These are phyloP conservation scores for Columbina picui DNA, from an alignment of 2,113 vertebrate genomes.

Conservation along the genomic window DNA sequence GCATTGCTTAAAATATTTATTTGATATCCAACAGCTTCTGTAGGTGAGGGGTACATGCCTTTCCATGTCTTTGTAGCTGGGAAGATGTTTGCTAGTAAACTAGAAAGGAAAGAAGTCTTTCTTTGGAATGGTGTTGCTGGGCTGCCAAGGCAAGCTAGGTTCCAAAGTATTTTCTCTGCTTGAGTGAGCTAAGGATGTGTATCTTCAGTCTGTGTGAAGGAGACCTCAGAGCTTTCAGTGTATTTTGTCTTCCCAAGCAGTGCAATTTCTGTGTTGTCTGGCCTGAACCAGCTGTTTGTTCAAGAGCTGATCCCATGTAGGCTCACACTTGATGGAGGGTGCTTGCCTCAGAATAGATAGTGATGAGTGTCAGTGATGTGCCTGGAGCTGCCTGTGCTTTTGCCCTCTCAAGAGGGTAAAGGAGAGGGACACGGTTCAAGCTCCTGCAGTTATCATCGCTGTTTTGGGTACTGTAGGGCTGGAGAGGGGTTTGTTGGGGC, in stretches of 20 bases:
- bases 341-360: conserved; percentile 22
- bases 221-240: neutral
- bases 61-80: neutral
- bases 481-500: neutral
- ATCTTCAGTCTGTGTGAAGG: neutral
- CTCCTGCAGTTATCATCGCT: neutral
- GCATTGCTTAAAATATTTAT: neutral
- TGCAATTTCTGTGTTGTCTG: neutral
- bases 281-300: conserved; percentile 20
- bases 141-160: neutral
- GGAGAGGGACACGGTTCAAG: fast-evolving
- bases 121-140: neutral
- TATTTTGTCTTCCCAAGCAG: conserved; percentile 12
- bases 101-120: neutral
- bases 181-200: neutral
- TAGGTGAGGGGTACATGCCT: neutral
- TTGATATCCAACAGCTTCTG: neutral
- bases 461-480: neutral
- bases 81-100: neutral
- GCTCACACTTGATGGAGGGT: neutral
- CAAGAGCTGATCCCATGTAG: conserved; percentile 21
- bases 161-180: neutral
- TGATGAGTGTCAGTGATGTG: conserved; percentile 15
- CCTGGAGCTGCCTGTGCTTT: conserved; percentile 2
- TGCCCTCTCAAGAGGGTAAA: neutral